phyloP scores from a whole-genome alignment of 2,113 vertebrate genomes.

The zebrafish (Danio rerio) region DNA sequence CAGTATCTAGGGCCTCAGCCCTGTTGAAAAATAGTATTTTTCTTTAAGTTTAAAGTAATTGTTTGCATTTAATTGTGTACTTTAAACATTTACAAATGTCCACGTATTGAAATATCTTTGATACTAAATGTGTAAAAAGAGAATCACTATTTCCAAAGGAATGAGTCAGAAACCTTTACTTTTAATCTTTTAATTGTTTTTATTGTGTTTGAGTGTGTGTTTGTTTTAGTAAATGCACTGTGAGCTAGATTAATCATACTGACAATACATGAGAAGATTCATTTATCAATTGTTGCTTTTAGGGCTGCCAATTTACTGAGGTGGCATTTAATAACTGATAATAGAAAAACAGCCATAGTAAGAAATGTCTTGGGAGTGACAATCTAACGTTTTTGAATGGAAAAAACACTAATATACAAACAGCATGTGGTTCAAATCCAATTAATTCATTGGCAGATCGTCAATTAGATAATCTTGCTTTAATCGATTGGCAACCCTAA shows the following conservation, averaged over 20 bases:
- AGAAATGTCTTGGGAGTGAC: neutral
- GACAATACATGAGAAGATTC: neutral
- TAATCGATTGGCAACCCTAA: neutral
- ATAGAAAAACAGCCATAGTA: neutral
- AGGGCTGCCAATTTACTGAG: neutral
- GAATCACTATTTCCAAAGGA: neutral
- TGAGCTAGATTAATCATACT: neutral
- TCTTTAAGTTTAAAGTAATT: neutral
- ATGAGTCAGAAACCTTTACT: neutral
- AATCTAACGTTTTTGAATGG: neutral
- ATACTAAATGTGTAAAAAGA: neutral
- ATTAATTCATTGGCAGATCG: neutral
- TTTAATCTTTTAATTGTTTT: neutral
- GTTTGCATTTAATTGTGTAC: no score
- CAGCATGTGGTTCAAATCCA: neutral
- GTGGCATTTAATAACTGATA: neutral
- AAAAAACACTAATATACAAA: neutral
- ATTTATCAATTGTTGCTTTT: neutral
- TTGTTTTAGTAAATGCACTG: neutral
- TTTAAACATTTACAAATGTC: neutral
- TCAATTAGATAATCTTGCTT: neutral
- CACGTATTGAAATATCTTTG: neutral
- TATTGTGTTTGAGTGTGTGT: neutral
- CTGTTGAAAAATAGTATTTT: neutral
- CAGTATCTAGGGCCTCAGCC: no score